Base-by-base conservation (phyloP, 2,888 invertebrate genomes). In the Salpingus planirostris region DNA sequence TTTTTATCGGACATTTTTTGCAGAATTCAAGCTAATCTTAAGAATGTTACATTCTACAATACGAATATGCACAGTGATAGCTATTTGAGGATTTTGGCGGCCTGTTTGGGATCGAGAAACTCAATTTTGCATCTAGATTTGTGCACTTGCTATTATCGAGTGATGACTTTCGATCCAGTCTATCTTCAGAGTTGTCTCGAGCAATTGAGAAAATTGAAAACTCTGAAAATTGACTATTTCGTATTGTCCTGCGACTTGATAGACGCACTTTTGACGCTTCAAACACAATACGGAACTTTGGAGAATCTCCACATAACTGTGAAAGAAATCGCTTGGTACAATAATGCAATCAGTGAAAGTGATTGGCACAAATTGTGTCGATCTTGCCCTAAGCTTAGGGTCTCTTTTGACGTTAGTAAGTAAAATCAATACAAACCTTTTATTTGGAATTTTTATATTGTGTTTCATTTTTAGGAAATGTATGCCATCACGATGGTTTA, bases 221-320 rank as follows among this genome's bases (percentile, higher is more conserved):
- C 56, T 6, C 47, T 70, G 24, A 64, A 64, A 45, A 44, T 70
- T 28, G 69, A 69, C 43, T 70, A 69, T 46, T 63, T 66, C 10
- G 60, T 67, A 7, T 41, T 70, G 26, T 66, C 66, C 12, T 60
- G 63, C 33, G 58, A 59, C 26, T 59, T 62, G 2, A 55, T 69
- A 1, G 59, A 62, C 30, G 59, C 64, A 7, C 51, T 70, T 15
- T 55, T 66, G 1, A 56, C 47, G n/a, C n/a, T n/a, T n/a, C n/a
- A n/a, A n/a, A 64, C 62, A 12, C 59, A 60, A 6, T 56, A 62
- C 15, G 53, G 50, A 22, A 43, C 50, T 21, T 42, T 70, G 33
- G 54, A 50, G 29, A 52, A 45, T 32, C 50, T 70, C 29, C 61
- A 66, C 39, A 57, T 70, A 33, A 59, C 56, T 8, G 56, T 70